A percentile compares a stretch with the other conserved stretches of the same genome.
Conservation (phyloP, 2,888 invertebrate genomes). For the Hylaea fasciaria region DNA sequence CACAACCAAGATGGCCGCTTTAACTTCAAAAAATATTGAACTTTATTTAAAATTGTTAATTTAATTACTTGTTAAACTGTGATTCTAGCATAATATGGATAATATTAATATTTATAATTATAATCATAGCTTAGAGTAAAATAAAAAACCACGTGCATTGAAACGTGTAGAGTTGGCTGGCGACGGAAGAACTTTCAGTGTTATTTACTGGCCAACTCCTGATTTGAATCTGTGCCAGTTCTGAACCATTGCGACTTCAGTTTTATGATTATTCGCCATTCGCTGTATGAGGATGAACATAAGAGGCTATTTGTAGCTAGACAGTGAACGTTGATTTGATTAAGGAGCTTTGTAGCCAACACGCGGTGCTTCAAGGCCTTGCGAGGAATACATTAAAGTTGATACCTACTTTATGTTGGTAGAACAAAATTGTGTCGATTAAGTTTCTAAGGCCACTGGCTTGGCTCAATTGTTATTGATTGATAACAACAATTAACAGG, state of each 20-base stretch:
- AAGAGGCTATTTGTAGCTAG: slow-evolving; percentile 1
- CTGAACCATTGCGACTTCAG: slow-evolving; percentile 9
- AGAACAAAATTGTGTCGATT: too few species aligned
- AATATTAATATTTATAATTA: too few species aligned
- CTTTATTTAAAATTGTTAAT: too few species aligned
- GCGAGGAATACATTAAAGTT: too few species aligned
- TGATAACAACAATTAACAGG: too few species aligned
- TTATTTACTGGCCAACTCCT: slow-evolving; percentile 41
- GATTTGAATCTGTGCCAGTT: slow-evolving; percentile 43
- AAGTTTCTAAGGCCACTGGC: too few species aligned
- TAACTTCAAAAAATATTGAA: too few species aligned
- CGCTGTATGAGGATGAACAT: background rate
- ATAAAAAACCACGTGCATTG: background rate
- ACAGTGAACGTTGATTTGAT: background rate
- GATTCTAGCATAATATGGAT: too few species aligned
- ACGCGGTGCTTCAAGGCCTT: background rate
- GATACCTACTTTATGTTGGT: too few species aligned
- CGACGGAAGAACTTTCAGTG: slow-evolving; percentile 33
- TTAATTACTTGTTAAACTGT: too few species aligned
- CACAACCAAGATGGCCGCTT: too few species aligned
- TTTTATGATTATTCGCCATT: slow-evolving; percentile 25
- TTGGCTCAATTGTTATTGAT: too few species aligned
- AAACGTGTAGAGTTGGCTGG: slow-evolving; percentile 24
- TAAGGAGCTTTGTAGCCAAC: background rate
- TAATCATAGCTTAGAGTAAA: background rate